Base-by-base conservation (phyloP, 1,140 invertebrate genomes). In the Psix sp. region DNA sequence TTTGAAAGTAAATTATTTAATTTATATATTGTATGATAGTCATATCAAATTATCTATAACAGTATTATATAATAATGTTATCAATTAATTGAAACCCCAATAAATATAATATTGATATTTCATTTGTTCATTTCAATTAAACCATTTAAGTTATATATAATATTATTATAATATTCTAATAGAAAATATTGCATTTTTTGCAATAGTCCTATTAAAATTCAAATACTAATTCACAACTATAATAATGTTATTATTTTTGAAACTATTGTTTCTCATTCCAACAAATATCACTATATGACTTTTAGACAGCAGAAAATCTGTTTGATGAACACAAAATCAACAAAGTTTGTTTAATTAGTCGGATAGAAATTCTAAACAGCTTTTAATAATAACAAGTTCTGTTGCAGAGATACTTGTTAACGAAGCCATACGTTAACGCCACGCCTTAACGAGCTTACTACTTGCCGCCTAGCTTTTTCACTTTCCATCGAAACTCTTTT, bases 361-460 rank as follows among this genome's bases (percentile, higher is more conserved):
- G 66, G 56, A 66, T 73, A 63, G 63, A 73, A 63, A 73, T 43
- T 76, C 71, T 80, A 80, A 82, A 80, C 78, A 77, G 80, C 76
- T 79, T 82, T 83, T 83, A 82, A 82, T 83, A 83, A 80, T 81
- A 77, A 76, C 73, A 80, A 77, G 77, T 79, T 80, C 77, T 59
- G 63, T 76, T 76, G 68, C 72, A 74, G 68, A 72, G 62, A 57
- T 60, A 62, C 67, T 62, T 56, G 72, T 77, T 84, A 85, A 85
- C 76, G 82, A 84, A 78, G 68, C 65, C 70, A 80, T 84, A 82
- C 75, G 78, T 84, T 84, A 83, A 84, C 80, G 79, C 79, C 76
- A 72, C 59, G 52, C 71, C 78, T 79, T 82, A 85, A 85, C 82
- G 82, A 84, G 82, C 79, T 83, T 81, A 76, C 76, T 59, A 49